Evolutionary conservation across 1,140 invertebrate species (phyloP).

Genomic region (Trigoniulus corallinus): DNA sequence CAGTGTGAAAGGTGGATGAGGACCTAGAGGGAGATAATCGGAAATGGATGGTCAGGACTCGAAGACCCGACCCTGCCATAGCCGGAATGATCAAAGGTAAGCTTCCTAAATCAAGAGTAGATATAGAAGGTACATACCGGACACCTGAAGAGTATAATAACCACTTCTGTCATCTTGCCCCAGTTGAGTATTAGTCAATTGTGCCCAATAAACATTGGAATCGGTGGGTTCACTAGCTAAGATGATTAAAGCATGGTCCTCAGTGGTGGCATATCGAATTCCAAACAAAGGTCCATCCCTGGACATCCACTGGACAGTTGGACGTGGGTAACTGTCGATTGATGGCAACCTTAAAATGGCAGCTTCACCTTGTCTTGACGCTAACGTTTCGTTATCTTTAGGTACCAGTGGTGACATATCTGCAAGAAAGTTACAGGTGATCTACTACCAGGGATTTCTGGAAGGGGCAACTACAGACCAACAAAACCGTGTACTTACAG

Average conservation of each 20-base stretch:
- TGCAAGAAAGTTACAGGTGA: too few species aligned
- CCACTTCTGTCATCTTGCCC: slow-evolving; percentile 72
- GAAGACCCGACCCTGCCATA: too few species aligned
- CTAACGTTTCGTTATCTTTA: slow-evolving; percentile 41
- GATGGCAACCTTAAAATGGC: slow-evolving; percentile 60
- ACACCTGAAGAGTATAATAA: slow-evolving; percentile 22
- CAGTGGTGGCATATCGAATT: slow-evolving; percentile 58
- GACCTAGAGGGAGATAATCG: too few species aligned
- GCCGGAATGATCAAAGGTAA: too few species aligned
- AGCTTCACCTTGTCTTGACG: slow-evolving; percentile 55
- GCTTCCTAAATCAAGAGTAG: too few species aligned
- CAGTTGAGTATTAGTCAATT: slow-evolving; percentile 67
- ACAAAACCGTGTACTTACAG: slow-evolving; percentile 48
- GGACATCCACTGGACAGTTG: slow-evolving; percentile 67
- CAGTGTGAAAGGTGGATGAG: too few species aligned
- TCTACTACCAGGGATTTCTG: too few species aligned
- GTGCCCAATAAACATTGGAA: slow-evolving; percentile 43
- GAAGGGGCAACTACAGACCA: too few species aligned
- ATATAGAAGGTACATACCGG: background rate
- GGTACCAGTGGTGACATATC: slow-evolving; percentile 71
- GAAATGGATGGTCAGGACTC: too few species aligned
- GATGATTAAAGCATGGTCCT: slow-evolving; percentile 60
- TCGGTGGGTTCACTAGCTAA: slow-evolving; percentile 51
- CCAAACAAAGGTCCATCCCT: slow-evolving; percentile 53
- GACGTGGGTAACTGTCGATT: slow-evolving; percentile 63